These are phyloP conservation scores for Menidia beryllina DNA, from an alignment of 2,113 vertebrate species.

Conservation along the genomic window DNA sequence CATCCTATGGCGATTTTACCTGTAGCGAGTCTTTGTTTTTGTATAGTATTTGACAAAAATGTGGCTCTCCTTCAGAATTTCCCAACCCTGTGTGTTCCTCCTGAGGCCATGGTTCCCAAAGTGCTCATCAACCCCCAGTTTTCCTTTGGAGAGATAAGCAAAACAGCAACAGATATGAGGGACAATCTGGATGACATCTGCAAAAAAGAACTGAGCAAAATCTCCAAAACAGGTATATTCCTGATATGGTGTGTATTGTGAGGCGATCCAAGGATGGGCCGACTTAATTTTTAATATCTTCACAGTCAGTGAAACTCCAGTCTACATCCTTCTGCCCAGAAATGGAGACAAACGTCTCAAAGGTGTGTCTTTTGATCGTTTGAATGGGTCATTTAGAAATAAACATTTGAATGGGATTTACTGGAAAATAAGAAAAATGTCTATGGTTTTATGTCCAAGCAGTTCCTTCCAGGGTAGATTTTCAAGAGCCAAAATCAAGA, in stretches of 20 bases:
- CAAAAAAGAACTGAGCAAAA: constrained; percentile 80
- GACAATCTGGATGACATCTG: constrained; percentile 82
- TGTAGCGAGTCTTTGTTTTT: too few species aligned
- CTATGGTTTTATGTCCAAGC: constrained; percentile 17
- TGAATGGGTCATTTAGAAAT: not conserved
- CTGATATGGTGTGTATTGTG: not conserved
- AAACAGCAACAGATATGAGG: constrained; percentile 79
- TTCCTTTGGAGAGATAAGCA: constrained; percentile 82
- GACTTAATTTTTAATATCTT: constrained; percentile 5
- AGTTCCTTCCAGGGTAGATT: constrained; percentile 70
- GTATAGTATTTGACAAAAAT: too few species aligned
- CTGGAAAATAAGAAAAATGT: not conserved
- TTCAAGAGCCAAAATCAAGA: constrained; percentile 80
- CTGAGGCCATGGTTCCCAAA: constrained; percentile 83
- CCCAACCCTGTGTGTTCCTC: constrained; percentile 77
- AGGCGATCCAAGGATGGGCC: not conserved
- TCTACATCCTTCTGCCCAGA: constrained; percentile 80
- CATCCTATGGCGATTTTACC: too few species aligned
- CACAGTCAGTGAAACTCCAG: constrained; percentile 81
- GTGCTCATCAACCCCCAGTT: constrained; percentile 85
- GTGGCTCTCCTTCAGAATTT: constrained; percentile 71
- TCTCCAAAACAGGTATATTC: constrained; percentile 79
- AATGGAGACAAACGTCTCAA: constrained; percentile 77
- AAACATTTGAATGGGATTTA: not conserved
- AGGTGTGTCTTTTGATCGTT: constrained; percentile 55